Evolutionary conservation across 1,140 invertebrate species (phyloP).

Genomic region (Aplysia californica): DNA sequence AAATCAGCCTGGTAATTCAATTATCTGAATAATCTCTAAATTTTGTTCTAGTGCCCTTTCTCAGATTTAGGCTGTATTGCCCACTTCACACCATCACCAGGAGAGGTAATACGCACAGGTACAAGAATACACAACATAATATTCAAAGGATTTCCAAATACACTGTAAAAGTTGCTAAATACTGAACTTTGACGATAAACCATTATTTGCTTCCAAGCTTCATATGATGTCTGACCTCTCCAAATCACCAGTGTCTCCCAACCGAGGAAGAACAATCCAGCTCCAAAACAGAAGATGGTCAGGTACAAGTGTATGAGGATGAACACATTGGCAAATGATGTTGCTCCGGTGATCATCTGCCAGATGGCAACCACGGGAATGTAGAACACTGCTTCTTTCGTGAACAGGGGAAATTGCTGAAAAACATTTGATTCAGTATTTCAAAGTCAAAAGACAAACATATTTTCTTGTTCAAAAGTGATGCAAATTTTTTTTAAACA

Average conservation of each 20-base stretch:
- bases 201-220: constrained; percentile 5
- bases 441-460: no score
- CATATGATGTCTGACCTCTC: constrained; percentile 8
- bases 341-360: constrained; percentile 9
- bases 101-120: constrained; percentile 8
- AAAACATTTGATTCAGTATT: no score
- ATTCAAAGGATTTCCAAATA: neutral
- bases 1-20: no score
- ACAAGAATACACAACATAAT: neutral
- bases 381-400: constrained; percentile 31
- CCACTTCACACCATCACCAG: constrained; percentile 46
- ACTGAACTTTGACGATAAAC: neutral
- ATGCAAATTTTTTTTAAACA: no score
- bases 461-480: no score
- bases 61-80: constrained; percentile 21
- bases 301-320: neutral
- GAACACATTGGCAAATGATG: neutral
- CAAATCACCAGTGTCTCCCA: neutral
- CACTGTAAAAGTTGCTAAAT: neutral
- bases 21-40: no score
- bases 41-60: constrained; percentile 19
- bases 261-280: neutral
- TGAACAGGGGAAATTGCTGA: constrained; percentile 39
- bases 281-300: neutral
- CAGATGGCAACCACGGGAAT: constrained; percentile 26